phyloP scores from a whole-genome alignment of 2,797 vertebrate genomes.

The Galagoides demidoff region DNA sequence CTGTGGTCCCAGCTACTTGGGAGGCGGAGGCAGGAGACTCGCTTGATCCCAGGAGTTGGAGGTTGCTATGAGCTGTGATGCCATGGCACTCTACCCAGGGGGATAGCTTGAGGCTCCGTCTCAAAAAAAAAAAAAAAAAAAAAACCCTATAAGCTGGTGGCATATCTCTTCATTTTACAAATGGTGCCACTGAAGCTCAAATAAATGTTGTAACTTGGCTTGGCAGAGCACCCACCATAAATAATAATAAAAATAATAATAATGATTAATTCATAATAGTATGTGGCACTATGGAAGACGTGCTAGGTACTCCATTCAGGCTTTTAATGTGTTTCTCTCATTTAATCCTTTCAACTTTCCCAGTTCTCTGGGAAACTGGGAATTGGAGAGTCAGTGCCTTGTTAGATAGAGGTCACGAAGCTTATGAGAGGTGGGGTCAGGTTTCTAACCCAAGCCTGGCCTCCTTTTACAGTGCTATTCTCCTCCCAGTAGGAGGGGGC shows the following conservation, averaged over 20 bases:
- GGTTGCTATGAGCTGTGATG: no score
- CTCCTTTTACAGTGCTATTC: accelerated
- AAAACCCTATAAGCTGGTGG: no score
- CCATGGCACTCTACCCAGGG: no score
- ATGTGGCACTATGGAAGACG: neutral
- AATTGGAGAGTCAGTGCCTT: neutral
- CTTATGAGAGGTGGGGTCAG: neutral
- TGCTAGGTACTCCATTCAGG: neutral
- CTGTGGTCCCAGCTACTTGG: no score
- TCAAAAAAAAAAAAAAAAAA: no score
- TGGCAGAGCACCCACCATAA: neutral
- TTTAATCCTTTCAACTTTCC: neutral
- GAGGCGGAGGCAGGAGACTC: no score
- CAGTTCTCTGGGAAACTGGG: neutral
- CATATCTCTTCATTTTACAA: neutral
- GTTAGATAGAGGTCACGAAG: neutral
- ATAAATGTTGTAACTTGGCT: neutral
- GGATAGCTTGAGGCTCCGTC: no score
- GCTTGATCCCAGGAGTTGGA: no score
- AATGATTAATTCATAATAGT: neutral
- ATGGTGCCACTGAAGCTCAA: neutral
- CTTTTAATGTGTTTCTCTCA: neutral
- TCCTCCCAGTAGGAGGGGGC: neutral
- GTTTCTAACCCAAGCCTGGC: neutral
- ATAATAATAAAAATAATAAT: neutral